Base-by-base conservation (phyloP, 1,140 invertebrate species). In the Bemisia tabaci region DNA sequence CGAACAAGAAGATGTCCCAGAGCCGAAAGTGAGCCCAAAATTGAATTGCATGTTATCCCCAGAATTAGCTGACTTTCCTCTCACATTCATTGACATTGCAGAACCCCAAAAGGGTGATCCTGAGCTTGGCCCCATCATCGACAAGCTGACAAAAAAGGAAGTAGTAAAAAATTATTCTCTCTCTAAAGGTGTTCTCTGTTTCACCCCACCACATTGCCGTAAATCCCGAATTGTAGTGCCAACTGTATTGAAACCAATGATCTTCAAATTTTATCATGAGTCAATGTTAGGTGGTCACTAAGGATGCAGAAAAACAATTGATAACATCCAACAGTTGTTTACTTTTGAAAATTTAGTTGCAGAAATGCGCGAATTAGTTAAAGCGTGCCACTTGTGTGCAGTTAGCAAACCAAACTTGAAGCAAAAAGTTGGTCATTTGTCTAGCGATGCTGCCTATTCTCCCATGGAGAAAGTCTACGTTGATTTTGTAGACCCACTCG, bases 211-310 rank as follows among this genome's bases (percentile, higher is more conserved):
- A 17, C 5, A 48, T 9, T 5, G 33, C 17, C n/a, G n/a, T n/a
- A 17, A 5, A 48, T 48, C 17, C 33, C 5, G 33, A 48, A 48
- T 48, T 9, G 33, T 48, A 17, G 33, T 48, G 33, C 33, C 33
- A 5, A 17, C 33, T 9, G 5, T 9, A 9, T 17, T 48, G 5
- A 48, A 9, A 5, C 33, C 33, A 17, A 48, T 48, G 33, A 22
- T 82, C 84, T 48, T 48, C 33, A 5, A 48, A 17, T 48, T 48
- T 48, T 48, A 48, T 17, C 33, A 48, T 17, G 5, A 17, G 5
- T 48, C 33, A 48, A 9, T 48, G 17, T 5, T 17, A 9, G 33
- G 33, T 48, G 33, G 33, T 17, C 33, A 48, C 17, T 48, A 9
- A 17, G 33, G 33, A 17, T 9, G 33, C 5, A 9, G 17, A 9